Conservation (phyloP, 2,113 vertebrate genomes). For the Salvelinus alpinus region DNA sequence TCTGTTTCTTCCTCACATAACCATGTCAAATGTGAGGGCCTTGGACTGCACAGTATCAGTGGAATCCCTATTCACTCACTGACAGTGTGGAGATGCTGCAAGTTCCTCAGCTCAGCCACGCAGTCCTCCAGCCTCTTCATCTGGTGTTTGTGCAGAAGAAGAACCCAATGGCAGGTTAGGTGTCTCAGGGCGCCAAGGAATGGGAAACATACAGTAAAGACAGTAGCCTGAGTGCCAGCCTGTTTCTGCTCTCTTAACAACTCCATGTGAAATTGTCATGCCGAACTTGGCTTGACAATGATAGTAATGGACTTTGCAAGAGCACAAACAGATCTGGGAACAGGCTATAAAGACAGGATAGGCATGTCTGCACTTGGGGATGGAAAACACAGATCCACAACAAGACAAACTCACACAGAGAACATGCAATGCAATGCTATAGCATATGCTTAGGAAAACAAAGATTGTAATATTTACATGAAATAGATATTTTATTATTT, state of each 20-base stretch:
- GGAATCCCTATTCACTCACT: slow-evolving; percentile 58
- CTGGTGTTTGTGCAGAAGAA: slow-evolving; percentile 77
- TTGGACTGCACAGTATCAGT: background rate
- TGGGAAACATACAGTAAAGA: background rate
- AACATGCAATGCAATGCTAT: background rate
- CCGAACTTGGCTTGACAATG: no score
- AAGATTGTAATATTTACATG: background rate
- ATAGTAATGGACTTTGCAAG: no score
- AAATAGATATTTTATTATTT: slow-evolving; percentile 72
- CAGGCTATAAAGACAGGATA: no score
- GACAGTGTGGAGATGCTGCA: slow-evolving; percentile 71
- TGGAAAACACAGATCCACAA: background rate
- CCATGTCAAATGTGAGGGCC: background rate
- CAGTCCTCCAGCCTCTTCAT: slow-evolving; percentile 65
- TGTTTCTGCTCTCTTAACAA: no score
- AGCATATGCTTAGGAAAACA: background rate
- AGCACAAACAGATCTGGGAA: background rate
- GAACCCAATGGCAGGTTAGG: slow-evolving; percentile 38
- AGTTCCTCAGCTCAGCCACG: slow-evolving; percentile 74
- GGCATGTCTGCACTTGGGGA: background rate
- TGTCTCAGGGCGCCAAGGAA: slow-evolving; percentile 67
- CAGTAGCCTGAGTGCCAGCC: no score
- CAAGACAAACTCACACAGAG: background rate
- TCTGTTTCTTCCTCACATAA: background rate
- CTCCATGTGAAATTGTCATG: no score